Evolutionary conservation across 2,113 vertebrate genomes (phyloP).

Genomic region (Pseudorasbora parva): DNA sequence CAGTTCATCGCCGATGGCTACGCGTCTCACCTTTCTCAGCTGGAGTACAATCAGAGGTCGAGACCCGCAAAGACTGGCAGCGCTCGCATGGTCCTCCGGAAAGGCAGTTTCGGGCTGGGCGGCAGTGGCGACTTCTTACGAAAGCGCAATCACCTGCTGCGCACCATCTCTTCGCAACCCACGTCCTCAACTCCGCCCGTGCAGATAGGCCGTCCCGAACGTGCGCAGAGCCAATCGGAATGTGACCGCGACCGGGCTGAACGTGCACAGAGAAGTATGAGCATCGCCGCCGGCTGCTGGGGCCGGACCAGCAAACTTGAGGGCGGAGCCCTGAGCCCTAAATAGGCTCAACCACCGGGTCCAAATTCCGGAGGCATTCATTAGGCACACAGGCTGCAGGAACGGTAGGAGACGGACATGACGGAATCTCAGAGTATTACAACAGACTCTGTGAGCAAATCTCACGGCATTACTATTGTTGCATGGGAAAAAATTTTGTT

Average conservation of each 20-base stretch:
- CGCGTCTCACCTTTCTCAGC: conserved; percentile 92
- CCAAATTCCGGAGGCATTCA: background rate
- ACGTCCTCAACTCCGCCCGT: conserved; percentile 43
- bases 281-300: conserved; percentile 92
- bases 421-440: conserved; percentile 41
- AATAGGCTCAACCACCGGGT: conserved; percentile 57
- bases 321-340: conserved; percentile 71
- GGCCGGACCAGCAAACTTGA: conserved; percentile 84
- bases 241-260: conserved; percentile 80
- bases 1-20: conserved; percentile 97
- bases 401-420: background rate
- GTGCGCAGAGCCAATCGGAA: conserved; percentile 90
- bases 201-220: conserved; percentile 80
- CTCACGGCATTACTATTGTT: conserved; percentile 61
- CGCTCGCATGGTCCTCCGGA: conserved; percentile 91
- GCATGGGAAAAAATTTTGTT: conserved; percentile 65
- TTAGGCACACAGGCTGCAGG: background rate
- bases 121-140: conserved; percentile 91
- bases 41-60: conserved; percentile 91
- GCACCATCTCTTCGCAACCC: conserved; percentile 92
- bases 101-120: conserved; percentile 93
- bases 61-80: conserved; percentile 89
- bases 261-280: conserved; percentile 91
- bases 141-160: conserved; percentile 93
- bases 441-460: conserved; percentile 59